Percentiles rank a stretch among this genome's conserved stretches.
Evolutionary conservation across 2,113 vertebrate genomes (phyloP).

Genomic region (Argyrosomus japonicus): DNA sequence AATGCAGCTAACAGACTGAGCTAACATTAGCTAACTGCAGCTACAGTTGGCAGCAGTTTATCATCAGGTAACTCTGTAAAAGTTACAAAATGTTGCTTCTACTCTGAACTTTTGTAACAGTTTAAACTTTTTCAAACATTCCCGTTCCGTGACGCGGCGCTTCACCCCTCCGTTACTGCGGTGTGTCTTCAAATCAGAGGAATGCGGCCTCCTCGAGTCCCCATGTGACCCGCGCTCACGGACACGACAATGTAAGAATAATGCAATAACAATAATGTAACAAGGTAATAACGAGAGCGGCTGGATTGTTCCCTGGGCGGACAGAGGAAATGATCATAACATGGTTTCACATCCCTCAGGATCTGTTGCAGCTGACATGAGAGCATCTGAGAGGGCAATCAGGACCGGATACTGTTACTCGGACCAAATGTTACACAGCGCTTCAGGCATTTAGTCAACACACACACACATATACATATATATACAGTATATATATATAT

Average conservation of each 20-base stretch:
- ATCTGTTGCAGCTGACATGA: conserved; percentile 52
- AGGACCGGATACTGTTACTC: conserved; percentile 42
- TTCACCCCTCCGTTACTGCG: conserved; percentile 34
- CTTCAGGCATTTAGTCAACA: conserved; percentile 3
- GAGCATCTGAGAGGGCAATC: conserved; percentile 58
- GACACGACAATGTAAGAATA: conserved; percentile 53
- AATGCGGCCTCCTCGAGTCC: conserved; percentile 45
- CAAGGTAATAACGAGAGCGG: conserved; percentile 66
- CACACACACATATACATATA: conserved; percentile 1
- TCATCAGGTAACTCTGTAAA: background rate
- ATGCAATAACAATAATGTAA: conserved; percentile 76
- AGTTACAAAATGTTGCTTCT: background rate
- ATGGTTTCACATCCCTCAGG: conserved; percentile 62
- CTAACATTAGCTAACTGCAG: too few relatives aligned
- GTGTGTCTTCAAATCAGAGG: conserved; percentile 65
- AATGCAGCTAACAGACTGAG: too few relatives aligned
- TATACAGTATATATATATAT: too few relatives aligned
- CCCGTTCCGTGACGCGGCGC: background rate
- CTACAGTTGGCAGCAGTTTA: too few relatives aligned
- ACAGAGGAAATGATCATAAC: conserved; percentile 70
- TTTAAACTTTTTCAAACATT: background rate
- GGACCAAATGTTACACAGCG: background rate
- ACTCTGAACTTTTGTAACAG: background rate
- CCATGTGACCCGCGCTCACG: conserved; percentile 45
- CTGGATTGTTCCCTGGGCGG: conserved; percentile 69